Percentiles rank a stretch among this genome's conserved stretches.
phyloP scores from a whole-genome alignment of 2,113 vertebrate genomes.

The Bubo blakistoni region DNA sequence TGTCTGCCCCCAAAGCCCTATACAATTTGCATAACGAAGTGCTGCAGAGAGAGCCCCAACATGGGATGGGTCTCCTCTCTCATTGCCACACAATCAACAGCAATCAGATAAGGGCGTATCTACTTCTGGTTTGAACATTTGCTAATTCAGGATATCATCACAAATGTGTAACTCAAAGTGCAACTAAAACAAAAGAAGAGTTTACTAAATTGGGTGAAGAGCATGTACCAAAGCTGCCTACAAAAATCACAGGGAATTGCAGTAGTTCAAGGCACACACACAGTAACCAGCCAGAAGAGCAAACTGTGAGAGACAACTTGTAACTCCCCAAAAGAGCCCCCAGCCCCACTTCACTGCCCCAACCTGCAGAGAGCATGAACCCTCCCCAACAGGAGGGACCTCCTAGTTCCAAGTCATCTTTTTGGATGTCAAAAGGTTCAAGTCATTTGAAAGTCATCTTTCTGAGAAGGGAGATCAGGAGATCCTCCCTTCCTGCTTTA shows the following conservation, averaged over 20 bases:
- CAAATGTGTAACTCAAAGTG: rapidly evolving
- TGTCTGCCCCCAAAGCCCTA: neutral
- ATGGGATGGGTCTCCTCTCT: neutral
- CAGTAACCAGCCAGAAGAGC: neutral
- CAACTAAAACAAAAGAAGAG: neutral
- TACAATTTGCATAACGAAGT: neutral
- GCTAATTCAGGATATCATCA: neutral
- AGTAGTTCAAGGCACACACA: rapidly evolving
- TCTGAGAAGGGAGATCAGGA: neutral
- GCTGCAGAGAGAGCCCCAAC: neutral
- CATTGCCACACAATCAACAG: too few species aligned
- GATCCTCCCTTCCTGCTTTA: neutral
- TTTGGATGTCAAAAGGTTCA: neutral
- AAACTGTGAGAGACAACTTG: neutral
- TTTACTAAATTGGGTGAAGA: neutral
- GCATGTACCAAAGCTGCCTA: rapidly evolving
- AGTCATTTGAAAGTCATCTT: neutral
- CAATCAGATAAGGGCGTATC: neutral
- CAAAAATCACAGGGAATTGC: neutral
- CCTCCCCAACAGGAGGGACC: neutral
- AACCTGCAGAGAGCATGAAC: neutral
- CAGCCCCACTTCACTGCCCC: too few species aligned
- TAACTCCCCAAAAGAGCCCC: too few species aligned
- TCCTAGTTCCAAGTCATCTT: neutral
- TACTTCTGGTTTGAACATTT: neutral